These are phyloP conservation scores for Carpatolechia fugitivella DNA, from an alignment of 2,888 invertebrate genomes.

Conservation along the genomic window DNA sequence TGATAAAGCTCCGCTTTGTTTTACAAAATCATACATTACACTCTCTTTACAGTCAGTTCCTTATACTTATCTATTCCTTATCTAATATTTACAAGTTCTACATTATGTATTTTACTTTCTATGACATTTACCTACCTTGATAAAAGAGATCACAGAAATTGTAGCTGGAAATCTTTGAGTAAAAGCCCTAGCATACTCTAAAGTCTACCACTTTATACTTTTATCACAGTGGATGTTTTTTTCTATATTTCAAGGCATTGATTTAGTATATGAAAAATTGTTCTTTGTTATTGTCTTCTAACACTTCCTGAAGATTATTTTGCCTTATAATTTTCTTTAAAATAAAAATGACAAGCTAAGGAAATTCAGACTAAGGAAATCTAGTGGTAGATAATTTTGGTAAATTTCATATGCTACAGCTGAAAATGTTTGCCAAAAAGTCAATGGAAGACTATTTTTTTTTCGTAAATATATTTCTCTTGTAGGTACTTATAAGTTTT, in stretches of 20 bases:
- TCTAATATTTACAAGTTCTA: constrained; percentile 70
- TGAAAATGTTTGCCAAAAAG: constrained; percentile 66
- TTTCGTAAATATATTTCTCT: constrained; percentile 22
- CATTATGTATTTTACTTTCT: constrained; percentile 51
- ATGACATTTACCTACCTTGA: constrained; percentile 73
- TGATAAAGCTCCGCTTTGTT: constrained; percentile 78
- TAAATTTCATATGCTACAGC: constrained; percentile 64
- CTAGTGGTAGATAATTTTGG: constrained; percentile 54
- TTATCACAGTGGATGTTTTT: constrained; percentile 73
- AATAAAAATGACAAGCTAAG: constrained; percentile 10
- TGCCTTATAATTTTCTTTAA: background rate
- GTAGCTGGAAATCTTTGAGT: constrained; percentile 79
- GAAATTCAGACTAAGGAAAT: constrained; percentile 20
- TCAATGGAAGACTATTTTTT: constrained; percentile 70
- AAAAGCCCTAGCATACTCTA: constrained; percentile 69
- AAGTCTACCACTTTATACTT: constrained; percentile 67
- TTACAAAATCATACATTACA: constrained; percentile 76
- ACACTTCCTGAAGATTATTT: background rate
- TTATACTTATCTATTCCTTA: constrained; percentile 50
- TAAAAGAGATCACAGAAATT: constrained; percentile 81
- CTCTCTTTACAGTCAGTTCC: constrained; percentile 74
- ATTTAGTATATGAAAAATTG: constrained; percentile 40
- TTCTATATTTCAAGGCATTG: constrained; percentile 66
- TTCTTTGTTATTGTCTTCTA: constrained; percentile 63
- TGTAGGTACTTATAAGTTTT: constrained; percentile 32